phyloP scores from a whole-genome alignment of 2,888 invertebrate species.

The Pollenia amentaria region DNA sequence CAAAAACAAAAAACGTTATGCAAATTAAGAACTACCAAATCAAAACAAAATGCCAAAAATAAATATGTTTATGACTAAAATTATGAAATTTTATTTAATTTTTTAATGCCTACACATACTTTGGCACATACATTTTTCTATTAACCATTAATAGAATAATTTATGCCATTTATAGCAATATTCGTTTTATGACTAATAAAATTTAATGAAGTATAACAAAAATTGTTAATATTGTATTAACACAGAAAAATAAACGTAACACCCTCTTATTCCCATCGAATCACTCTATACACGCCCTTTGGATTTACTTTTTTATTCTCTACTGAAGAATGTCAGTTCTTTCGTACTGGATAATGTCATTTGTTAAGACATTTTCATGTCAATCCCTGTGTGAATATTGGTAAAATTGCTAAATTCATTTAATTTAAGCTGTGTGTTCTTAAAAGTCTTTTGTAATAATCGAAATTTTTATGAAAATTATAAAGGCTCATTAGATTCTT shows the following conservation, averaged over 20 bases:
- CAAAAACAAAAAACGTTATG: background rate
- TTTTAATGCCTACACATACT: background rate
- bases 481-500: slow-evolving; percentile 59
- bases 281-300: slow-evolving; percentile 10
- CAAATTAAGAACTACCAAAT: background rate
- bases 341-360: slow-evolving; percentile 20
- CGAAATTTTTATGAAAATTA: slow-evolving; percentile 57
- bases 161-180: slow-evolving; percentile 38
- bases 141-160: slow-evolving; percentile 33
- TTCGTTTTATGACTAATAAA: slow-evolving; percentile 70
- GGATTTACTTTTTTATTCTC: background rate
- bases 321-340: background rate
- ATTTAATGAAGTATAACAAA: slow-evolving; percentile 71
- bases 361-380: slow-evolving; percentile 49
- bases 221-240: slow-evolving; percentile 45
- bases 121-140: background rate
- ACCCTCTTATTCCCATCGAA: background rate
- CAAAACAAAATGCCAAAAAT: background rate
- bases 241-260: slow-evolving; percentile 23
- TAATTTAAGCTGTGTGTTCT: background rate
- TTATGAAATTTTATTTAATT: slow-evolving; percentile 37
- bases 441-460: slow-evolving; percentile 27
- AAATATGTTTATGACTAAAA: slow-evolving; percentile 32
- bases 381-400: slow-evolving; percentile 45
- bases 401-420: slow-evolving; percentile 9